A percentile compares a stretch with the other conserved stretches of the same genome.
These are phyloP conservation scores for Oegoconia quadripuncta DNA, from an alignment of 2,888 invertebrate species.

Conservation along the genomic window DNA sequence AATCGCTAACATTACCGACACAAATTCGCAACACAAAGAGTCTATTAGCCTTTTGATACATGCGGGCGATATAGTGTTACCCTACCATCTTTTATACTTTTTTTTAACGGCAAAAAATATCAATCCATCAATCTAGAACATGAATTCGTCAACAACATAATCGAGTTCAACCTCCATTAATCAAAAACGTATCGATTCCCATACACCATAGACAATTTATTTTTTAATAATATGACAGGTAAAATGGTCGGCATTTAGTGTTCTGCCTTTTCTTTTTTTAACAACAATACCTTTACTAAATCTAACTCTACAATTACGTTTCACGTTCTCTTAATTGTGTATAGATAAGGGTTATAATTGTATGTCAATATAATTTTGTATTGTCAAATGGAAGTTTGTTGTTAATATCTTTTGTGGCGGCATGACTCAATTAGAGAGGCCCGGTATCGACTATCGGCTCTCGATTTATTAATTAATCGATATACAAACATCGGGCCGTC, in stretches of 20 bases:
- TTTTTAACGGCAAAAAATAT: slow-evolving; percentile 30
- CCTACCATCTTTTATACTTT: slow-evolving; percentile 17
- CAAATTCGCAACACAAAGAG: slow-evolving; percentile 31
- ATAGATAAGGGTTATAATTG: slow-evolving; percentile 24
- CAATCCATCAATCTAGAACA: slow-evolving; percentile 36
- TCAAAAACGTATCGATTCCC: slow-evolving; percentile 71
- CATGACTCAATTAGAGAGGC: slow-evolving; percentile 76
- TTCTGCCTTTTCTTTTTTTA: slow-evolving; percentile 46
- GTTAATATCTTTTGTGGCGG: slow-evolving; percentile 64
- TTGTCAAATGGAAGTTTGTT: slow-evolving; percentile 22
- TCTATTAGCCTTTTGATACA: slow-evolving; percentile 35
- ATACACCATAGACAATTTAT: slow-evolving; percentile 62
- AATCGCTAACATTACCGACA: slow-evolving; percentile 35
- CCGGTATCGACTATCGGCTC: slow-evolving; percentile 64
- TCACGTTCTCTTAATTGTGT: slow-evolving; percentile 8
- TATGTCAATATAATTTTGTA: background rate
- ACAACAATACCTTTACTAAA: slow-evolving; percentile 12
- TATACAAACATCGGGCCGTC: slow-evolving; percentile 76
- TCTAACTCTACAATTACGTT: background rate
- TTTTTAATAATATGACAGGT: slow-evolving; percentile 76
- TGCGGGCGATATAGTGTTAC: slow-evolving; percentile 54
- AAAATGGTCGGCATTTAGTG: slow-evolving; percentile 75
- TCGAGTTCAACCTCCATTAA: slow-evolving; percentile 66
- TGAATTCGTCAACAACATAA: slow-evolving; percentile 61
- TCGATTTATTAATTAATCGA: slow-evolving; percentile 79